Evolutionary conservation across 2,113 vertebrate species (phyloP), one percentile per base, ranked within the genome.

Genomic region (Nestor notabilis): DNA sequence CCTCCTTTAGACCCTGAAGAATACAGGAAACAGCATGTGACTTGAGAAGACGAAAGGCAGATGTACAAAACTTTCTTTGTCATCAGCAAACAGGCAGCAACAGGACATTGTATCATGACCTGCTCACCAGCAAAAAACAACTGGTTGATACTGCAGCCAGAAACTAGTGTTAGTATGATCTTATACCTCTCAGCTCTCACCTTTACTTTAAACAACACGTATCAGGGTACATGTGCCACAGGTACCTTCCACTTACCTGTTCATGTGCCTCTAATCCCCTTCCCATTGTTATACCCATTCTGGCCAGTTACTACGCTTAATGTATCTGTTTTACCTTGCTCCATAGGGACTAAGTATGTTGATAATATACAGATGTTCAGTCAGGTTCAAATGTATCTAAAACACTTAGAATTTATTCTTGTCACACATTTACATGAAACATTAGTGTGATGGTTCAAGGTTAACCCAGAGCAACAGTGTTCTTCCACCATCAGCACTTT

Each of bases 401-500:
- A 87, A 83, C 44, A 83, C 14, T 89, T 44, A 25, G 55, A 79
- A 79, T 18, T 9, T 9, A 61, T 80, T 86, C 49, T 77, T 46
- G 37, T 55, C 43, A 52, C 0, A 74, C 13, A 52, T 72, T 95
- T 93, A 64, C 55, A 76, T 21, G 47, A 72, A 50, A 71, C 11
- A 27, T 47, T 46, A 58, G 60, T 25, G 28, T 78, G 60, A 78
- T 35, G 70, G 47, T 70, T 68, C 61, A 31, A 49, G 76, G 20
- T 53, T 86, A 77, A 71, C 58, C 61, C 44, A 79, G 76, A 88
- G 49, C 41, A 89, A 65, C 29, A 44, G 37, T 31, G 44, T 35
- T 60, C 89, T 80, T 56, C 60, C 74, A 69, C 86, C 94, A 96
- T 53, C 93, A 90, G 86, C 43, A 83, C 76, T 80, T 90, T 52